Evolutionary conservation across 64 coral and sea anemone species (phyloP), one percentile per base, ranked within the genome.

Genomic region (Dendronephthya gigantea): DNA sequence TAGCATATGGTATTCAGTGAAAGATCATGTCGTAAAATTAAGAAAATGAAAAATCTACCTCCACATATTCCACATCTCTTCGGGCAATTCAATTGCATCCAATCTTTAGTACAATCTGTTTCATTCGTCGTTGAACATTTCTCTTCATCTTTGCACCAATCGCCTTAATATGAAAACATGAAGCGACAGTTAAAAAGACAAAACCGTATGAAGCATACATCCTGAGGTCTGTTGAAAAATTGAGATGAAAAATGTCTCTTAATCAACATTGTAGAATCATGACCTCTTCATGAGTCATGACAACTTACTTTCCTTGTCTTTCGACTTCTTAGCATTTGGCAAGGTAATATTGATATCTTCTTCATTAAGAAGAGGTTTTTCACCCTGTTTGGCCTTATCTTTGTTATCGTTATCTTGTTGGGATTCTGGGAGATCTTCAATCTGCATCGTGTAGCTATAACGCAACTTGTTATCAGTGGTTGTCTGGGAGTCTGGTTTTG

Each of bases 291-390:
- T n/a, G n/a, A n/a, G n/a, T 45, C 11, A 45, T 19, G 19, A 2
- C 19, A 62, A 62, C 55, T 62, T 62, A 62, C 55, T 62, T 62
- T 62, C 55, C 25, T 62, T 22, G 0, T 62, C 55, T 27, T 62
- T 62, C 16, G 55, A 62, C 15, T 79, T 33, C 25, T 33, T 79
- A 15, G 72, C 72, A 15, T 79, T 39, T 19, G 72, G 72, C 32
- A 79, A 79, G 32, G 72, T 79, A 39, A 79, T 79, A 34, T 79
- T 79, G 28, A 79, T 79, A 79, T 79, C 72, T 39, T 79, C 72
- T 39, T 79, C 32, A 79, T 79, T 12, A 15, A 39, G 15, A 0
- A 36, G 0, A 8, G 30, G 72, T 79, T 33, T 39, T 10, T 79
- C 22, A 17, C 72, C 9, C 29, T 79, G 32, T 19, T 79, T 79